Conservation (phyloP, 2,888 invertebrate species). For the Gisinianus flammeolus region DNA sequence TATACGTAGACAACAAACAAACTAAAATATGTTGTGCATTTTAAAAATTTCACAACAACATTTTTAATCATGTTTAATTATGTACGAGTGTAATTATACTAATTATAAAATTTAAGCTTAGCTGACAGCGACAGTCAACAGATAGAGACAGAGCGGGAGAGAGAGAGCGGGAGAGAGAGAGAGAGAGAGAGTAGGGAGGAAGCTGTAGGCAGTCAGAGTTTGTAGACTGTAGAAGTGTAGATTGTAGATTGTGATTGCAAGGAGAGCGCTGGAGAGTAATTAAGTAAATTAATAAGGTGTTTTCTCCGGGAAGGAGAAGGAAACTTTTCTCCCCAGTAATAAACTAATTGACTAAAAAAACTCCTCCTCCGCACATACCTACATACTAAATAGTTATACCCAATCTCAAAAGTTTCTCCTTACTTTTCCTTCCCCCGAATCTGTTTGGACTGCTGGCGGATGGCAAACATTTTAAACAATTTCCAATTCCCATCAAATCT, state of each 20-base stretch:
- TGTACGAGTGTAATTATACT: too few relatives aligned
- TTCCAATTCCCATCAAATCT: too few relatives aligned
- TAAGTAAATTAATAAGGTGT: constrained; percentile 56
- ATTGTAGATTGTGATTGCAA: not conserved
- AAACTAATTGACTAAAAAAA: constrained; percentile 19
- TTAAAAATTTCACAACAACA: too few relatives aligned
- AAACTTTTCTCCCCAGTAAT: constrained; percentile 21
- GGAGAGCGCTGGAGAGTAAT: constrained; percentile 43
- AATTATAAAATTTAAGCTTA: too few relatives aligned
- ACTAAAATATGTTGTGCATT: too few relatives aligned
- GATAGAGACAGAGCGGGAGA: not conserved
- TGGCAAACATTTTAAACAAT: too few relatives aligned
- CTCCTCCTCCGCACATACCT: not conserved
- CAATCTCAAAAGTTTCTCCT: not conserved
- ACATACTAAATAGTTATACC: not conserved
- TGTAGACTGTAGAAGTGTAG: too few relatives aligned
- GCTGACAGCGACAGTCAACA: too few relatives aligned
- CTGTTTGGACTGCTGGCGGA: too few relatives aligned
- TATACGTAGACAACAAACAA: too few relatives aligned
- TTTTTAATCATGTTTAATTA: too few relatives aligned
- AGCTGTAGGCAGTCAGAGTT: too few relatives aligned
- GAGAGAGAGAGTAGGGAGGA: not conserved
- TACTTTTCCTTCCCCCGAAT: not conserved
- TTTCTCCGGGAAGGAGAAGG: constrained; percentile 20
- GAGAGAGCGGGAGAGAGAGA: not conserved